Evolutionary conservation across 2,888 invertebrate species (phyloP).

Genomic region (Marronus borbonicus): DNA sequence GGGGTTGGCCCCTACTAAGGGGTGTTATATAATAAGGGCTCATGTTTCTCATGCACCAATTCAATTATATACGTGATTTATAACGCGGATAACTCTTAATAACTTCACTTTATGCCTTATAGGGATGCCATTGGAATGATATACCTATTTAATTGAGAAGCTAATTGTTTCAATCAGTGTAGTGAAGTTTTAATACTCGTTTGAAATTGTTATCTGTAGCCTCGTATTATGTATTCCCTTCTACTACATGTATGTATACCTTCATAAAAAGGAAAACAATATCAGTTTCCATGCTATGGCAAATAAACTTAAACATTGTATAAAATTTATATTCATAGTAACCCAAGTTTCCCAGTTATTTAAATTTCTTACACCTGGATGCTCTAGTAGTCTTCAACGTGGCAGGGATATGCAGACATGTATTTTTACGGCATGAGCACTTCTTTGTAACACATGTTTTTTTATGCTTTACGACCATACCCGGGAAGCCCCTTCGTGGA

Average conservation of each 20-base stretch:
- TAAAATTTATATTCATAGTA: slow-evolving; percentile 41
- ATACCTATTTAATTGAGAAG: slow-evolving; percentile 21
- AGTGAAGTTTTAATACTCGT: neutral
- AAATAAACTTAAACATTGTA: slow-evolving; percentile 35
- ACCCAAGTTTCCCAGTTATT: slow-evolving; percentile 42
- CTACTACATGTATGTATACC: neutral
- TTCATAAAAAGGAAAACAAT: neutral
- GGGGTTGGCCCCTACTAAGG: slow-evolving; percentile 59
- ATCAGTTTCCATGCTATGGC: slow-evolving; percentile 13
- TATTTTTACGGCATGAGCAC: slow-evolving; percentile 39
- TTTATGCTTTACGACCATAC: slow-evolving; percentile 33
- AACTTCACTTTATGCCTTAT: slow-evolving; percentile 59
- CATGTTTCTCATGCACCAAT: slow-evolving; percentile 65
- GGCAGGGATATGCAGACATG: slow-evolving; percentile 21
- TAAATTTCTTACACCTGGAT: slow-evolving; percentile 45
- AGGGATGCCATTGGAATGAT: neutral
- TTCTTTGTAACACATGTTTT: slow-evolving; percentile 41
- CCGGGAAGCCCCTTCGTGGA: slow-evolving; percentile 3
- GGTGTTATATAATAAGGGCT: slow-evolving; percentile 65
- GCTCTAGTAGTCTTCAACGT: slow-evolving; percentile 11
- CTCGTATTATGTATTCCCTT: too few relatives aligned
- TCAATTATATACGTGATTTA: slow-evolving; percentile 68
- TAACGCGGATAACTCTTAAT: slow-evolving; percentile 66
- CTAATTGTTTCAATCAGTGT: neutral
- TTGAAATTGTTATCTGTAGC: too few relatives aligned